phyloP scores from a whole-genome alignment of 2,113 vertebrate species.

The Dipodomys ordii region DNA sequence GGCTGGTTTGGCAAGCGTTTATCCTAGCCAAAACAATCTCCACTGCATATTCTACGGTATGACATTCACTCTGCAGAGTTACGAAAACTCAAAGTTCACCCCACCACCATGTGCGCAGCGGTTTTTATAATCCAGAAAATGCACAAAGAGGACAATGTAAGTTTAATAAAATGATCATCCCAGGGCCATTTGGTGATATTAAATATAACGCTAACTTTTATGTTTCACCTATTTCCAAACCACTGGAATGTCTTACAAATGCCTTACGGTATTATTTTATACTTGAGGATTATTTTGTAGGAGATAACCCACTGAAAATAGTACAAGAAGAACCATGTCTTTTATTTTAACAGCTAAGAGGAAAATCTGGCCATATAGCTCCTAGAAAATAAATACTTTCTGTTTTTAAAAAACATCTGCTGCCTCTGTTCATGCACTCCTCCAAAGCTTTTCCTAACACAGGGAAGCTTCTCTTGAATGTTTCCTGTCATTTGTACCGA shows the following conservation, averaged over 20 bases:
- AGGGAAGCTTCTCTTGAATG: background rate
- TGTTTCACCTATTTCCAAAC: background rate
- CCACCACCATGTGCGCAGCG: rapidly evolving
- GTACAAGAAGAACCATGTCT: background rate
- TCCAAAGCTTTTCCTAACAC: background rate
- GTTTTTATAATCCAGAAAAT: background rate
- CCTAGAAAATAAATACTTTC: background rate
- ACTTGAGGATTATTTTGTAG: background rate
- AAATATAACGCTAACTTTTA: background rate
- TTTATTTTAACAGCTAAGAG: background rate
- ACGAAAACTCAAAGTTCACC: background rate
- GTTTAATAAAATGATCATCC: background rate
- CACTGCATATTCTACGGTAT: background rate
- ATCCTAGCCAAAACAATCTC: slow-evolving; percentile 43
- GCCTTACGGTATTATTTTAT: background rate
- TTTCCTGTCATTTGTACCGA: background rate
- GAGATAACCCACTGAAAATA: background rate
- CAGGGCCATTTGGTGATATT: background rate
- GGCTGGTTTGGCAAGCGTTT: background rate
- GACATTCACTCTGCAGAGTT: background rate
- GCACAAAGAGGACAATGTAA: background rate
- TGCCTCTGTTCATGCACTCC: background rate
- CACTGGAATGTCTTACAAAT: background rate
- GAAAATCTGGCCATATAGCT: background rate
- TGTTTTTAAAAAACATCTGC: background rate